Base-by-base conservation (phyloP, 2,797 vertebrate genomes). In the Lagocephalus sceleratus region DNA sequence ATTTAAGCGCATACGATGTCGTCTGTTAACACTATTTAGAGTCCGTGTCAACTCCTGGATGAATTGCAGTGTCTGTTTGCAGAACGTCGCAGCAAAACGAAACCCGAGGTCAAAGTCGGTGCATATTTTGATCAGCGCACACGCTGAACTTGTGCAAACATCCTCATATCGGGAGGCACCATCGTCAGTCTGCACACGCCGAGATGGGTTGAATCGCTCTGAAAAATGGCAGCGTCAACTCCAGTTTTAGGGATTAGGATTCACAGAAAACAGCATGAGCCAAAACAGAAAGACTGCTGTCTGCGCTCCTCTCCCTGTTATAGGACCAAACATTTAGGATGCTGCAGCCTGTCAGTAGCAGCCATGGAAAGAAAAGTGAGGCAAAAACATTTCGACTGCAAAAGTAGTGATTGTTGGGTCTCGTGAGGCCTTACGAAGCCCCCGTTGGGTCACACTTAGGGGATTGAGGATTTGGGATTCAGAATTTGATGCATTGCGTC, bases 1-100 rank as follows among this genome's bases (percentile, higher is more conserved):
- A 61, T 75, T 73, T 54, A 20, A 61, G 66, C 62, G 53, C 42
- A 57, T 52, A 48, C 42, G 41, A 44, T 47, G 40, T 52, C n/a
- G 39, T 16, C 51, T 68, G 52, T 40, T 47, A 35, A 57, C 54
- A 47, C 35, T 47, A 1, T 52, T 62, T 70, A 80, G 54, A 58
- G 44, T 11, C 47, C 57, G n/a, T 44, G 57, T 49, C 41, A 69
- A 52, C 60, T 52, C 20, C 10, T 35, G 40, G 15, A 50, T 25
- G 26, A 63, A 57, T 45, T 43, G 52, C 22, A 50, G 66, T 23
- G 20, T 29, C 38, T 51, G 43, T 63, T 64, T 68, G 53, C 50
- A 63, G 52, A 71, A 52, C 72, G 48, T 72, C 57, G 74, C 54
- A 72, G 53, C 38, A 38, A 38, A 55, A 26, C 69, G 71, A 67